Evolutionary conservation across 2,113 vertebrate species (phyloP), one percentile per base, ranked within the genome.

Genomic region (Crypturellus undulatus): DNA sequence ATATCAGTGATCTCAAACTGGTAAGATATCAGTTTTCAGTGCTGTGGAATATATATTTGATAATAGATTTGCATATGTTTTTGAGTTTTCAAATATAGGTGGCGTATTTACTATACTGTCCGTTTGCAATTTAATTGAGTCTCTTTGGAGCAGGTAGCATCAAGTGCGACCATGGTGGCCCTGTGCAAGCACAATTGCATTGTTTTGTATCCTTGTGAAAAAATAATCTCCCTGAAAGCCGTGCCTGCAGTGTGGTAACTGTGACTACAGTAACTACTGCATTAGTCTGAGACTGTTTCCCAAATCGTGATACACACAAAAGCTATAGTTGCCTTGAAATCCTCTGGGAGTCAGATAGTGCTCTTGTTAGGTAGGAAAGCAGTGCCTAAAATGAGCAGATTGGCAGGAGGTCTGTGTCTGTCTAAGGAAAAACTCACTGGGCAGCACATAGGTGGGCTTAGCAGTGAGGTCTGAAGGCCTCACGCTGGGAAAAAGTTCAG

Each of bases 1-100:
- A 22, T 4, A 1, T 8, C 0, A 16, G 40, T 42, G 47, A 28
- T 49, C 69, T 52, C 47, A 47, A 1, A 13, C 0, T 0, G 25
- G 9, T 79, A 25, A 47, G 26, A 25, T 18, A 36, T 6, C 7
- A 47, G 0, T 60, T 80, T 71, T 68, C 25, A 47, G 38, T 34
- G 4, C 1, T 0, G 32, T 1, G 26, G 1, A 89, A 43, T 76
- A 76, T 12, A 78, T 56, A 11, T 5, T 64, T 45, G 13, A 5
- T 12, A 56, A 2, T 3, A n/a, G 17, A 30, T 43, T 52, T 49
- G 28, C 12, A 2, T 7, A 0, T 8, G 1, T 54, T 14, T 75
- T 24, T 58, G 17, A 28, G 34, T 43, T 75, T 77, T 71, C 19
- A 67, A 38, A 58, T 0, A 0, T 20, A 28, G 32, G 19, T 45